Base-by-base conservation (phyloP, 2,888 invertebrate genomes). In the Aphidoletes aphidimyza region DNA sequence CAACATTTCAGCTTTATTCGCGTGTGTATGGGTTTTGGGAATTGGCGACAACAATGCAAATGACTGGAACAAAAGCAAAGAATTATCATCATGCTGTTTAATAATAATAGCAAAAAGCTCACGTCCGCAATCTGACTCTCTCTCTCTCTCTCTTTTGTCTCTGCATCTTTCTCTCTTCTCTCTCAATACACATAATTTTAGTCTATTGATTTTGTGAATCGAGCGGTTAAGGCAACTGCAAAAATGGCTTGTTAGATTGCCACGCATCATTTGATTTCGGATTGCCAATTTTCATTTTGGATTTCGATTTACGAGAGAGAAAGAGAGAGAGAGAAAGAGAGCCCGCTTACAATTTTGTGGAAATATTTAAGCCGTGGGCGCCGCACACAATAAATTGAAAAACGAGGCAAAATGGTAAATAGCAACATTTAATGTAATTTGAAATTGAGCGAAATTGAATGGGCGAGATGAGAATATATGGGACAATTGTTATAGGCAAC, bases 171-270 rank as follows among this genome's bases (percentile, higher is more conserved):
- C 14, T 8, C 45, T 45, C 9, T 14, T 45, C 45, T 45, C 8
- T 11, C 45, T 45, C 45, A 45, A n/a, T n/a, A n/a, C n/a, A 14
- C 30, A 2, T 34, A 34, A 17, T 14, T 69, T 69, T 69, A 54
- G 54, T n/a, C 39, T 47, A 26, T 30, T 34, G 30, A 30, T 30
- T 22, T 26, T 22, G n/a, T 54, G 54, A 54, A 22, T 54, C 54
- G 19, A 11, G 3, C 19, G 37, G 37, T n/a, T 37, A 81, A 81
- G 37, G 37, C n/a, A 36, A 81, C 37, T 81, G 81, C n/a, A n/a
- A n/a, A 81, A 81, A 81, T 81, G 17, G 81, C 81, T 81, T 81
- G 81, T 81, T 81, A 0, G 37, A 37, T 81, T 81, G 37, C 19
- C 81, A 81, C 37, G 14, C 37, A n/a, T n/a, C 37, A 81, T 81